Conservation (phyloP, 92 coral and sea anemone genomes). For the Montipora capitata region DNA sequence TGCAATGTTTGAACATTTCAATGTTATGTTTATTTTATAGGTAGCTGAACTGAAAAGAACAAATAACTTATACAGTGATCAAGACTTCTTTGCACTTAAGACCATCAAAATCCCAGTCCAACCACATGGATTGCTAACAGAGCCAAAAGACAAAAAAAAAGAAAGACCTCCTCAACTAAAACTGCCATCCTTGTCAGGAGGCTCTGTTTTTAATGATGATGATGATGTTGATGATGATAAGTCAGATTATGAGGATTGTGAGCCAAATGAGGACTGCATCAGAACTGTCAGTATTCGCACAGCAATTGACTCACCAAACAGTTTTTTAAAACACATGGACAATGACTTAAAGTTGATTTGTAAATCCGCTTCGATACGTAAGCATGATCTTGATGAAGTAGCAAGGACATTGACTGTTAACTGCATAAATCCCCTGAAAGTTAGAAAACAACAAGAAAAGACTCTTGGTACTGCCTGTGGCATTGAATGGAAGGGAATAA, state of each 20-base stretch:
- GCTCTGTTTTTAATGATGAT: constrained; percentile 52
- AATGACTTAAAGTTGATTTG: constrained; percentile 93
- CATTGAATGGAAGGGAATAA: constrained; percentile 94
- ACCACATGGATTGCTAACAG: constrained; percentile 94
- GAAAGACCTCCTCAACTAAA: constrained; percentile 82
- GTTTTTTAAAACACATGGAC: constrained; percentile 95
- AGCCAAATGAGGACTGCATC: constrained; percentile 62
- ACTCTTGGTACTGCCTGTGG: constrained; percentile 92
- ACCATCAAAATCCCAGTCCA: constrained; percentile 94
- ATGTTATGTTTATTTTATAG: constrained; percentile 55
- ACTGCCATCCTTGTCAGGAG: constrained; percentile 61
- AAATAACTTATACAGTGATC: constrained; percentile 94
- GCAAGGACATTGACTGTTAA: constrained; percentile 92
- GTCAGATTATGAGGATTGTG: constrained; percentile 60
- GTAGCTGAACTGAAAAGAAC: constrained; percentile 92
- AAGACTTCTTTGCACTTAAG: constrained; percentile 96
- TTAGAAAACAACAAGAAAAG: constrained; percentile 79
- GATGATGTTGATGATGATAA: constrained; percentile 56
- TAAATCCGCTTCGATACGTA: constrained; percentile 84
- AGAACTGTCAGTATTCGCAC: constrained; percentile 97
- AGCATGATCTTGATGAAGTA: constrained; percentile 88
- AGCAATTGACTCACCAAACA: constrained; percentile 89
- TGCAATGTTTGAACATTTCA: background rate
- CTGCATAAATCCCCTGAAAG: constrained; percentile 90
- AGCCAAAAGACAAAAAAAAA: constrained; percentile 75